Evolutionary conservation across 2,888 invertebrate genomes (phyloP).

Genomic region (Erebia palarica): DNA sequence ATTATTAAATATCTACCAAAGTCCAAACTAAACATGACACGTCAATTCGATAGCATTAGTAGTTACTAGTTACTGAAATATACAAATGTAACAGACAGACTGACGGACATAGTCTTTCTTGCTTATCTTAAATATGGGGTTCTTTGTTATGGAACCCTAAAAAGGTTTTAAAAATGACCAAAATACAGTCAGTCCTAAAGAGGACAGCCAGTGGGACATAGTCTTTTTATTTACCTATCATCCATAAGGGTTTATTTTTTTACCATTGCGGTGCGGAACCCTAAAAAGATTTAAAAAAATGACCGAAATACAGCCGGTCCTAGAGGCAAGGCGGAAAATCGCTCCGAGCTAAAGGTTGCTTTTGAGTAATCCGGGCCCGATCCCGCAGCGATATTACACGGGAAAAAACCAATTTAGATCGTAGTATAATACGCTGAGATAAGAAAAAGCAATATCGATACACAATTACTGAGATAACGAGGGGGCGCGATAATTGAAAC

Average conservation of each 20-base stretch:
- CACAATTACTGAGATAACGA: conserved; percentile 46
- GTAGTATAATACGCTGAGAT: conserved; percentile 47
- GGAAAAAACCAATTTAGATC: conserved; percentile 61
- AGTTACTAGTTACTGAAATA: no score
- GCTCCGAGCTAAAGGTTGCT: conserved; percentile 62
- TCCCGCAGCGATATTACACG: conserved; percentile 48
- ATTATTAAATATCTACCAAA: no score
- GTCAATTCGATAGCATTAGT: no score
- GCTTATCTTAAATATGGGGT: no score
- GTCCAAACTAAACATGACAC: no score
- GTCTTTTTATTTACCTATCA: no score
- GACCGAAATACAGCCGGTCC: conserved; percentile 23
- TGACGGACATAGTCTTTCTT: no score
- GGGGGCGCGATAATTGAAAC: conserved; percentile 35
- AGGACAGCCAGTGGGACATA: no score
- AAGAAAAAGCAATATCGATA: conserved; percentile 45
- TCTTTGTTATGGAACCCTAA: no score
- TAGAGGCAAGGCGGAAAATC: conserved; percentile 50
- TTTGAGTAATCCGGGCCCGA: conserved; percentile 56
- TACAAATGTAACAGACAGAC: no score
- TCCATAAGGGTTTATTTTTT: conserved; percentile 9
- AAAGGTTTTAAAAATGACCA: no score
- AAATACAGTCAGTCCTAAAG: no score
- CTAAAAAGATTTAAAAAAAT: conserved; percentile 17
- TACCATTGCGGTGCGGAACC: background rate